These are phyloP conservation scores for Phoeniculus purpureus DNA, from an alignment of 2,797 vertebrate species.

Conservation along the genomic window DNA sequence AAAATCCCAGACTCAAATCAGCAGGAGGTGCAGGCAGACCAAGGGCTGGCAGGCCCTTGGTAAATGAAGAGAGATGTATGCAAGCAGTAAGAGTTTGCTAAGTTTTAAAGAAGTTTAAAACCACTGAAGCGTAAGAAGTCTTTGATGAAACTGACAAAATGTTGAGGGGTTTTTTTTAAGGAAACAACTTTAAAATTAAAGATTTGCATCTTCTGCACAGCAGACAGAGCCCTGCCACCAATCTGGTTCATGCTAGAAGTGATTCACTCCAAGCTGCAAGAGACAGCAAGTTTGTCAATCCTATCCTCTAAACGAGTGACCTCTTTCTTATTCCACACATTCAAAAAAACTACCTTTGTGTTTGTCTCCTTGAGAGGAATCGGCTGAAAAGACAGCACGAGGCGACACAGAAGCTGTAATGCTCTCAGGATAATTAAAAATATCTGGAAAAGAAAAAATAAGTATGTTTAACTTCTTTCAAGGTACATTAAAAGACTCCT, in stretches of 20 bases:
- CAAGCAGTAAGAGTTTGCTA: not conserved
- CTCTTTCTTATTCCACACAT: not conserved
- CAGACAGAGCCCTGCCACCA: not conserved
- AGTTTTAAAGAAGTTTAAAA: not conserved
- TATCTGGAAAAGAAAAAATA: slow-evolving; percentile 78
- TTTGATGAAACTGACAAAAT: not conserved
- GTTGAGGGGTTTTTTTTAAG: not conserved
- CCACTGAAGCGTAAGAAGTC: not conserved
- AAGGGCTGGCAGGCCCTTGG: not conserved
- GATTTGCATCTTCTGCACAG: not conserved
- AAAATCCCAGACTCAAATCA: not conserved
- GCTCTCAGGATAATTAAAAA: slow-evolving; percentile 92
- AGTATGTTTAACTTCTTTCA: not conserved
- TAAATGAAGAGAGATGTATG: not conserved
- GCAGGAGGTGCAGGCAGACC: not conserved
- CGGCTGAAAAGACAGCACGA: slow-evolving; percentile 93
- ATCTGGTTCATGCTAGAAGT: not conserved
- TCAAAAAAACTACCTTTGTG: slow-evolving; percentile 80
- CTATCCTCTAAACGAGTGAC: not conserved
- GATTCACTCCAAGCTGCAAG: not conserved
- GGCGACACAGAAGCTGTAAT: slow-evolving; percentile 87
- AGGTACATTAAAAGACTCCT: not conserved
- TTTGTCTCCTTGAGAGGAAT: slow-evolving; percentile 84
- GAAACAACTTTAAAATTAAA: too few species aligned
- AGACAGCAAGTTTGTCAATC: not conserved